These are phyloP conservation scores for Spialia ferax DNA, from an alignment of 2,888 invertebrate genomes.

Conservation along the genomic window DNA sequence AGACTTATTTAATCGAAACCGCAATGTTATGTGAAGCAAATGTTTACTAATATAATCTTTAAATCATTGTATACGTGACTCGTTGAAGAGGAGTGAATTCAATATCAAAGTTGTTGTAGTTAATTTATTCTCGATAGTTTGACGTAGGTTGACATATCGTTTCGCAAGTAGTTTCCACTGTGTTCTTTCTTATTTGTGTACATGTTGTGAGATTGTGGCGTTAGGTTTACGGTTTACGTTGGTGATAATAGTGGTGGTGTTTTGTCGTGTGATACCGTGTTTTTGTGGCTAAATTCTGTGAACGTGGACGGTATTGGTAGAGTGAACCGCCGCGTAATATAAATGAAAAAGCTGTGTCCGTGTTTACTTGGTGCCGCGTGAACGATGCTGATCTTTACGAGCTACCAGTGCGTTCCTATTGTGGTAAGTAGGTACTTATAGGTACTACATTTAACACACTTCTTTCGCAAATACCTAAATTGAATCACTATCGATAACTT, in stretches of 20 bases:
- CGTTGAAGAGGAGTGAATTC: neutral
- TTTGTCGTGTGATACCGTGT: conserved; percentile 28
- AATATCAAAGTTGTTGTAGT: conserved; percentile 42
- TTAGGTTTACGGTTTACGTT: conserved; percentile 50
- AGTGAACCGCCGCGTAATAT: conserved; percentile 7
- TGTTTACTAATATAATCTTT: neutral
- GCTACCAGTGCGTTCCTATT: conserved; percentile 18
- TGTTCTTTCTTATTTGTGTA: conserved; percentile 78
- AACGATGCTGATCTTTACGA: conserved; percentile 23
- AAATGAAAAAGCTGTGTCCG: conserved; percentile 14
- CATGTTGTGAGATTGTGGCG: conserved; percentile 66
- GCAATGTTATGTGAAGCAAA: conserved; percentile 47
- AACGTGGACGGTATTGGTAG: conserved; percentile 6
- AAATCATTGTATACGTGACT: conserved; percentile 13
- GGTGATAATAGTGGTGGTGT: conserved; percentile 49
- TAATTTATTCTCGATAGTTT: conserved; percentile 59
- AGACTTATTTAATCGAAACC: conserved; percentile 50
- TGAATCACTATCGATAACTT: neutral
- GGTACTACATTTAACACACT: too few species aligned
- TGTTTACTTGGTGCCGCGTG: conserved; percentile 28
- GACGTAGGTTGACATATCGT: conserved; percentile 78
- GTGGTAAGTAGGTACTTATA: conserved; percentile 23
- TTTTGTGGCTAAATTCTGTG: conserved; percentile 20
- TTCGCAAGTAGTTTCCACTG: conserved; percentile 76
- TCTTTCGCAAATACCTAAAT: neutral